Percentiles rank a stretch among this genome's conserved stretches.
Conservation (phyloP, 2,113 vertebrate genomes). For the Craseonycteris thonglongyai region DNA sequence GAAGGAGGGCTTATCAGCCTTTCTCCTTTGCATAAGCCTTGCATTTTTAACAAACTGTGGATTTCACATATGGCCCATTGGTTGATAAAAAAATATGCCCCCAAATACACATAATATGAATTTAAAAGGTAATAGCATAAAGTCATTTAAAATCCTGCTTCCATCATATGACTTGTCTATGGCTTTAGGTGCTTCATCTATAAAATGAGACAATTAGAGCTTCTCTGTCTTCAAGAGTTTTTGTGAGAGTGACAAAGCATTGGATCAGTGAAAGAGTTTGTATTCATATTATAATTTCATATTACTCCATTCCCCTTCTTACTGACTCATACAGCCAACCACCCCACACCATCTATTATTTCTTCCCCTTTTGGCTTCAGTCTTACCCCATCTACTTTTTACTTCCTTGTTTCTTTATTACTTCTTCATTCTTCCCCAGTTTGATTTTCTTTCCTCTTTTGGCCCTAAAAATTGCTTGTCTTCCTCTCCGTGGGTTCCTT, state of each 20-base stretch:
- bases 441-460: neutral
- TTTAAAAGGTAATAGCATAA: neutral
- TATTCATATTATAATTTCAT: neutral
- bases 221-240: neutral
- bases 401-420: neutral
- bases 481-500: neutral
- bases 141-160: neutral
- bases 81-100: neutral
- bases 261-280: neutral
- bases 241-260: neutral
- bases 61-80: neutral
- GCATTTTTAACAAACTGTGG: neutral
- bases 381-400: neutral
- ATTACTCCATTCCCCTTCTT: neutral
- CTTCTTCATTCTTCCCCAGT: neutral
- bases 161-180: neutral
- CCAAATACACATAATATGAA: neutral
- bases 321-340: neutral
- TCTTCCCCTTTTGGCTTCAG: neutral
- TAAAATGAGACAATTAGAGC: neutral
- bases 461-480: neutral
- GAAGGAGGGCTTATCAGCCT: neutral
- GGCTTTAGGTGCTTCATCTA: neutral
- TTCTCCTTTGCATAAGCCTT: neutral
- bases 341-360: neutral